A percentile compares a stretch with the other conserved stretches of the same genome.
Conservation (phyloP, 1,140 invertebrate genomes). For the Formica exsecta region DNA sequence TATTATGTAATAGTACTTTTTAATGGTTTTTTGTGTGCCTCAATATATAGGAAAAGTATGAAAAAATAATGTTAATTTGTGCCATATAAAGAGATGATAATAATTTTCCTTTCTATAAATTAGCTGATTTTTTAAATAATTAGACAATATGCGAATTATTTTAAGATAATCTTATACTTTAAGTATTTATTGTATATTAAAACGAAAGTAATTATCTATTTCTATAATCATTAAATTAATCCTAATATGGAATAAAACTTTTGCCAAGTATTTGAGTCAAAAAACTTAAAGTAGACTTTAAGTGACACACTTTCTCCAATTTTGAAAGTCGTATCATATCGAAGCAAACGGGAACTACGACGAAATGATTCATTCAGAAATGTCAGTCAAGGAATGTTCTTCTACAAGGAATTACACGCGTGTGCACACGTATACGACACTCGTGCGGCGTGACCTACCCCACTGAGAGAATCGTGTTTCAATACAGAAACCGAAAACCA, state of each 20-base stretch:
- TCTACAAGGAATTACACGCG: slow-evolving; percentile 69
- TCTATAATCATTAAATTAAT: neutral
- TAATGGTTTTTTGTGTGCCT: neutral
- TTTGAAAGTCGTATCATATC: neutral
- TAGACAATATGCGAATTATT: neutral
- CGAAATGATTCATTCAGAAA: slow-evolving; percentile 62
- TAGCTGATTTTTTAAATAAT: neutral
- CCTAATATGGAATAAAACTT: neutral
- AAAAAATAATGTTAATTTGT: neutral
- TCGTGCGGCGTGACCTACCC: slow-evolving; percentile 80
- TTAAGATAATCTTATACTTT: neutral
- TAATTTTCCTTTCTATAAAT: neutral
- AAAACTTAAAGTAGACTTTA: neutral
- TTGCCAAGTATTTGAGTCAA: neutral
- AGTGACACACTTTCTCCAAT: neutral
- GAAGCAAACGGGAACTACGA: neutral
- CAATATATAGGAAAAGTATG: neutral
- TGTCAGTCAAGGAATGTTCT: slow-evolving; percentile 67
- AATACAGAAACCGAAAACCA: slow-evolving; percentile 86
- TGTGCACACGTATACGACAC: slow-evolving; percentile 61
- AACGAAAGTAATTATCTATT: neutral
- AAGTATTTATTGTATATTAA: neutral
- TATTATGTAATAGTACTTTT: neutral
- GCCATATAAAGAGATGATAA: neutral
- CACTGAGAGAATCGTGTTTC: slow-evolving; percentile 85